Base-by-base conservation (phyloP, 2,113 vertebrate species). In the Peromyscus leucopus region DNA sequence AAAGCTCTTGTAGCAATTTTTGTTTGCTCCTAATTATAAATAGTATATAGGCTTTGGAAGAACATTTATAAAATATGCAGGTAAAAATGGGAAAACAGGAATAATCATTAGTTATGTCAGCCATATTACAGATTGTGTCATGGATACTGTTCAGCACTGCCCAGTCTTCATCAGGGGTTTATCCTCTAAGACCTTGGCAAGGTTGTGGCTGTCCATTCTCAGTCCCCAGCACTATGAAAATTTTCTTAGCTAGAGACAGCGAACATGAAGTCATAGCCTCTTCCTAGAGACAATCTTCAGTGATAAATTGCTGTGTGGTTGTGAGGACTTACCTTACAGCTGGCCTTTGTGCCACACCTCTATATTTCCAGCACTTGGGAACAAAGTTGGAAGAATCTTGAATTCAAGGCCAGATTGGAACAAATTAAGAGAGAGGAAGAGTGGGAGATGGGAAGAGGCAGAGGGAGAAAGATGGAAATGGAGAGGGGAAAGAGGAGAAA, bases 21-120 rank as follows among this genome's bases (percentile, higher is more conserved):
- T 33, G 82, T 65, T 65, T 72, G 5, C 55, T 95, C 39, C 61
- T 90, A 76, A 92, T 83, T 82, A 55, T 71, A 96, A 74, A 15
- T 93, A 89, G 48, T 67, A 65, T 51, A n/a, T 1, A 4, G 33
- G 1, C 63, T 95, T 91, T 33, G 19, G 1, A 94, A 69, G 65
- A 95, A 90, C 0, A 92, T 26, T 80, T 85, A 11, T 57, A 75
- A 95, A 89, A 79, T 63, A 74, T 57, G 83, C 3, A 67, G 28
- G 12, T 12, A 61, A 93, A 94, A 55, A 76, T 17, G 61, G 63
- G 33, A 42, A 89, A 92, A 88, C 10, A 85, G 10, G 95, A 93
- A 89, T 28, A 82, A 90, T 59, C 7, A 63, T 13, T 84, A 74
- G 88, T 76, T 21, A 63, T 36, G 63, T 55, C 36, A 76, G 19